phyloP scores from a whole-genome alignment of 2,797 vertebrate species.

The Acipenser ruthenus region DNA sequence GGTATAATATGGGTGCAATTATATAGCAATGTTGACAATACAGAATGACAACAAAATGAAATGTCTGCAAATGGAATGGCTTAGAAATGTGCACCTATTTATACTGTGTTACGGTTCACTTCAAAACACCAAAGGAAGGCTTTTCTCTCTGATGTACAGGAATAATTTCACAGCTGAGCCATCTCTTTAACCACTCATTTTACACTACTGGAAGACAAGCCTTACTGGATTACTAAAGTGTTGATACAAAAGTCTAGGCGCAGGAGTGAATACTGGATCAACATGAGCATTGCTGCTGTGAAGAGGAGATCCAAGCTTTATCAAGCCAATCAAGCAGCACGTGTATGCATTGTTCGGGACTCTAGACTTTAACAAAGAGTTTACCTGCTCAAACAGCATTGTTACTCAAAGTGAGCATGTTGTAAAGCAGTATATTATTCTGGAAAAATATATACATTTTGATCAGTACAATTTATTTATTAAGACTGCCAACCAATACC shows the following conservation, averaged over 20 bases:
- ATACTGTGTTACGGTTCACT: not conserved
- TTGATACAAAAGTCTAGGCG: not conserved
- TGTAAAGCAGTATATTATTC: too few species aligned
- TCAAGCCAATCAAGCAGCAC: too few species aligned
- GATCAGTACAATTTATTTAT: too few species aligned
- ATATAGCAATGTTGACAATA: not conserved
- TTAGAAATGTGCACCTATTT: not conserved
- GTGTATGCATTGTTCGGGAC: too few species aligned
- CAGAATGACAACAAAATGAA: not conserved
- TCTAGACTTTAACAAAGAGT: too few species aligned
- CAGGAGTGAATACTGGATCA: not conserved
- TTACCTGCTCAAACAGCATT: too few species aligned
- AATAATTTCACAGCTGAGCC: constrained; percentile 20
- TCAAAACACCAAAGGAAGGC: constrained; percentile 6
- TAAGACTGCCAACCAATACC: too few species aligned
- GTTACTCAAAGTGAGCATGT: too few species aligned
- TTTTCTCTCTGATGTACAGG: constrained; percentile 7
- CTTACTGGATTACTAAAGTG: not conserved
- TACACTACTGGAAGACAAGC: constrained; percentile 24
- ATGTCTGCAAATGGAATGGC: not conserved
- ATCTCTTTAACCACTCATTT: constrained; percentile 24
- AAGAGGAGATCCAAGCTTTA: too few species aligned
- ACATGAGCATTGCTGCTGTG: not conserved
- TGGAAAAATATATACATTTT: too few species aligned
- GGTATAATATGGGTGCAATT: not conserved